Evolutionary conservation across 2,797 vertebrate species (phyloP).

Genomic region (Clarias laeviceps): DNA sequence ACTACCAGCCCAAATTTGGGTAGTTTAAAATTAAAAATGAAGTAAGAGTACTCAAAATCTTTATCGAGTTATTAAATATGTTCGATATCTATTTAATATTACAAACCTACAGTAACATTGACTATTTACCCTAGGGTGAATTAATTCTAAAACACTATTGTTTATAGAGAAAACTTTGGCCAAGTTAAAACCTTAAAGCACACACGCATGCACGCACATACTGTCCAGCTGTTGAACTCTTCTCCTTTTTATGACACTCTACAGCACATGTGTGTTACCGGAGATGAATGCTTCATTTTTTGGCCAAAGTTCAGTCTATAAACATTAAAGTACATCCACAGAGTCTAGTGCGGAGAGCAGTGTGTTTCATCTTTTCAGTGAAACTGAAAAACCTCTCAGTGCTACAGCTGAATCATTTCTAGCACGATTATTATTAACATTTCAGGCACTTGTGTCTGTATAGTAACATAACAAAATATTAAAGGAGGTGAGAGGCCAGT

Average conservation of each 20-base stretch:
- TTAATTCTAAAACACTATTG: constrained; percentile 12
- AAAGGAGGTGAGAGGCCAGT: not conserved
- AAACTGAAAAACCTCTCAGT: not conserved
- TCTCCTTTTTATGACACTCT: not conserved
- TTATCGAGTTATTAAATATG: not conserved
- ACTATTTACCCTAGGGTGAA: not conserved
- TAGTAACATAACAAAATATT: not conserved
- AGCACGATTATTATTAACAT: not conserved
- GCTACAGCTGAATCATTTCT: constrained; percentile 20
- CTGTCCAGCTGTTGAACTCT: constrained; percentile 7
- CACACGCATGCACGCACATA: not conserved
- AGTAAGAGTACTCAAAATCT: constrained; percentile 28
- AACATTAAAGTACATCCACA: constrained; percentile 44
- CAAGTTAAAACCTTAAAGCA: constrained; percentile 15
- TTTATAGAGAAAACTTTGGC: constrained; percentile 38
- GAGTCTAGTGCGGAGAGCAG: not conserved
- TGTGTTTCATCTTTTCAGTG: not conserved
- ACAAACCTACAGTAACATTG: not conserved
- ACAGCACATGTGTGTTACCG: constrained; percentile 4
- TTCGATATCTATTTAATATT: constrained; percentile 22
- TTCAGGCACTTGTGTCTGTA: constrained; percentile 11
- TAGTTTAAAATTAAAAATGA: constrained; percentile 23
- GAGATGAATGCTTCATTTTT: constrained; percentile 27
- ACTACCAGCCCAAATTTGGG: not conserved
- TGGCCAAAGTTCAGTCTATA: constrained; percentile 36